Conservation (phyloP, 2,888 invertebrate species). For the Nasonia oneida region DNA sequence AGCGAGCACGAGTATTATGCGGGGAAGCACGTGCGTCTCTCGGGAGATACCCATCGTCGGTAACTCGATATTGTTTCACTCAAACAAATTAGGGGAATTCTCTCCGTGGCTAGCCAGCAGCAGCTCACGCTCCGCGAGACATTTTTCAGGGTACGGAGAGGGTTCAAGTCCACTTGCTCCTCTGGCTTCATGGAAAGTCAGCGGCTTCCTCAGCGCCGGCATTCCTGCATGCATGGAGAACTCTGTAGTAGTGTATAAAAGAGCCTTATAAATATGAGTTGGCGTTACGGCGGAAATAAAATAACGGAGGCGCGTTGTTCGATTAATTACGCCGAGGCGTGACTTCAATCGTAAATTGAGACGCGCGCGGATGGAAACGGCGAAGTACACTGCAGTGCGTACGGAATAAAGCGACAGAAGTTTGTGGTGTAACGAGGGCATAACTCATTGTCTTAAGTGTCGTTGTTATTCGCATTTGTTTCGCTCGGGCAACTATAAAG, state of each 20-base stretch:
- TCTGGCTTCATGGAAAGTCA: slow-evolving; percentile 71
- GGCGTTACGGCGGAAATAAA: slow-evolving; percentile 16
- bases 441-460: slow-evolving; percentile 15
- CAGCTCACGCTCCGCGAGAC: slow-evolving; percentile 63
- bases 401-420: neutral
- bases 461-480: neutral
- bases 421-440: neutral
- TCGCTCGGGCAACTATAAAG: neutral
- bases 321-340: slow-evolving; percentile 27
- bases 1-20: neutral
- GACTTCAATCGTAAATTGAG: slow-evolving; percentile 12
- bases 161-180: slow-evolving; percentile 70
- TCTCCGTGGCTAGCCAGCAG: slow-evolving; percentile 66
- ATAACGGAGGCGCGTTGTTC: slow-evolving; percentile 21
- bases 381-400: neutral
- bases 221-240: neutral
- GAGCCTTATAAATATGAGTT: neutral
- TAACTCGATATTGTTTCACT: slow-evolving; percentile 79
- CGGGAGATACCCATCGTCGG: slow-evolving; percentile 70
- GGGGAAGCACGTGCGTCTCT: slow-evolving; percentile 74
- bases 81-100: slow-evolving; percentile 77
- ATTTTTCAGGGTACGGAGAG: slow-evolving; percentile 59
- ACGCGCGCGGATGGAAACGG: neutral
- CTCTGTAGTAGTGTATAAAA: neutral
- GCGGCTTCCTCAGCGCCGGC: slow-evolving; percentile 29